Conservation (phyloP, 1,140 invertebrate species). For the Drosophila nebulosa region DNA sequence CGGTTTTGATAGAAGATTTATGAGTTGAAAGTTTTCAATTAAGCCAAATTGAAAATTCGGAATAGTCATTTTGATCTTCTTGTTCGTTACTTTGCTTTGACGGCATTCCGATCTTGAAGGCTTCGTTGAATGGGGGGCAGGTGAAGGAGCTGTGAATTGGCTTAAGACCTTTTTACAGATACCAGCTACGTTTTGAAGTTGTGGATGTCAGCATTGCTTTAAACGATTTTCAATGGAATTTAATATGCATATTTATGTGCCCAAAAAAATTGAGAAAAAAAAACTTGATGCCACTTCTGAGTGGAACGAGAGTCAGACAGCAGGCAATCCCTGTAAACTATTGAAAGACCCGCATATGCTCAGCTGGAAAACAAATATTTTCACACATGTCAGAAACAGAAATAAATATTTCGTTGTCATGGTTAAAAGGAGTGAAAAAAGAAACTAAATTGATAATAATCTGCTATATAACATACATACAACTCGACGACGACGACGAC, state of each 20-base stretch:
- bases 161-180: background rate
- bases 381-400: constrained; percentile 16
- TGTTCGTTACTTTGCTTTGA: too few relatives aligned
- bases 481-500: background rate
- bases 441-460: constrained; percentile 10
- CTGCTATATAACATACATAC: constrained; percentile 7
- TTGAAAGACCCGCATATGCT: background rate
- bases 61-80: background rate
- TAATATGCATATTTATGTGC: background rate
- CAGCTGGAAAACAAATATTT: constrained; percentile 12
- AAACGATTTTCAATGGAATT: background rate
- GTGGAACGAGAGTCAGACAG: background rate
- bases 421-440: constrained; percentile 10
- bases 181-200: too few relatives aligned
- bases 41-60: too few relatives aligned
- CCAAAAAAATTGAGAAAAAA: background rate
- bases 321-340: background rate
- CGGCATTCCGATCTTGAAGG: too few relatives aligned
- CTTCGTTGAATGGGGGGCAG: background rate
- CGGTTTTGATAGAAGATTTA: too few relatives aligned
- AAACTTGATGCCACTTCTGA: background rate
- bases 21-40: too few relatives aligned
- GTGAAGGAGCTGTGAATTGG: too few relatives aligned
- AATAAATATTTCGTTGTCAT: constrained; percentile 20
- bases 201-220: background rate